Conservation (phyloP, 2,888 invertebrate genomes). For the Heterodera filipjevi region DNA sequence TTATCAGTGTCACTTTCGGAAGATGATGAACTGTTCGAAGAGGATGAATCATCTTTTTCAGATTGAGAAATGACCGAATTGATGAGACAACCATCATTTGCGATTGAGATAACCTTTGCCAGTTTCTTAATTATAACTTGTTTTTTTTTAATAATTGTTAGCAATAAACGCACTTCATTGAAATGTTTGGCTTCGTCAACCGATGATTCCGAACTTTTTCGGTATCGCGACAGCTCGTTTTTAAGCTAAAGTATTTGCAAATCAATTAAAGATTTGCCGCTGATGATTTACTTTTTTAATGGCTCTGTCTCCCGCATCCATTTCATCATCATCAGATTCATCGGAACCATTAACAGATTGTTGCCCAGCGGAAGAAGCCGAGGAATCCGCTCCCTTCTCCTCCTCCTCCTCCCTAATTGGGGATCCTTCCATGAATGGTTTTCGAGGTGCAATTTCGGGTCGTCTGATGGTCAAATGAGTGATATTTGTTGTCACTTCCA, state of each 20-base stretch:
- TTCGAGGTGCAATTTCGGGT: constrained; percentile 21
- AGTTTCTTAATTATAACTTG: constrained; percentile 6
- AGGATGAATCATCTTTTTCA: neutral
- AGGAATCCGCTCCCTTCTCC: constrained; percentile 6
- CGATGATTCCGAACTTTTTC: constrained; percentile 10
- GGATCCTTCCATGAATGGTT: constrained; percentile 18
- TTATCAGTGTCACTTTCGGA: constrained; percentile 4
- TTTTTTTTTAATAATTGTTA: neutral
- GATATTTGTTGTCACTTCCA: neutral
- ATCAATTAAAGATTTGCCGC: neutral
- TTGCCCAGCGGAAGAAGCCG: constrained; percentile 10
- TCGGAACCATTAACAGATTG: neutral
- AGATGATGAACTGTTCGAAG: constrained; percentile 1
- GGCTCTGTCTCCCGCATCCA: constrained; percentile 3
- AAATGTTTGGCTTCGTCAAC: neutral
- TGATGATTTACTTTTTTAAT: neutral
- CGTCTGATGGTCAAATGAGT: neutral
- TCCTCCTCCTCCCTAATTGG: constrained; percentile 12
- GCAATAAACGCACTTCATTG: neutral
- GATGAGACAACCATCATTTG: neutral
- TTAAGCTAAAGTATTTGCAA: neutral
- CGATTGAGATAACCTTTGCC: neutral
- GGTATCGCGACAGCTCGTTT: neutral
- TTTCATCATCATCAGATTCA: neutral
- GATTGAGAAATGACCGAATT: neutral